Base-by-base conservation (phyloP, 2,113 vertebrate genomes). In the Spea bombifrons region DNA sequence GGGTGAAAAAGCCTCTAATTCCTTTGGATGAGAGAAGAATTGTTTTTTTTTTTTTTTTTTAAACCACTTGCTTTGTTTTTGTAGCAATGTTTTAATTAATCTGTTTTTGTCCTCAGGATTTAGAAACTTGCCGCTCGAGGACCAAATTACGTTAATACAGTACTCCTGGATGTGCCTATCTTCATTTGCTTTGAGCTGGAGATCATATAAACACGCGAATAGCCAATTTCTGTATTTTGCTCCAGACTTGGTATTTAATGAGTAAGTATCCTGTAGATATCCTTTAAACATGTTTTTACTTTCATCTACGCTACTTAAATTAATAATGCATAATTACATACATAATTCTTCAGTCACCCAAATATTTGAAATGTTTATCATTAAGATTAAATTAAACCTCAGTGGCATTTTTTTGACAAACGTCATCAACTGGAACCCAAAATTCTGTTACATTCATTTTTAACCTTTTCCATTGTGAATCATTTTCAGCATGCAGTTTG, bases 141-240 rank as follows among this genome's bases (percentile, higher is more conserved):
- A 99, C 96, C 97, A 99, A 93, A 98, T 99, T 90, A 98, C 96
- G 86, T 93, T 99, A 91, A 99, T 99, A 91, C 97, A 99, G 93
- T 99, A 99, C 92, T 99, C 97, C 45, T 99, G 97, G 97, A 99
- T 99, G 97, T 99, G 97, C 92, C 94, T 99, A 30, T 98, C 96
- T 78, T 98, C 97, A 17, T 99, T 99, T 90, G 94, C 96, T 84
- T 96, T 99, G 94, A 98, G 97, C 87, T 99, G 97, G 97, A 94
- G 97, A 87, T 99, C 97, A 3, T 99, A 98, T 91, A 97, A 98
- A 93, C 97, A 99, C 85, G 98, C 97, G 84, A 99, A 97, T 86
- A 96, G 94, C 91, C 96, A 99, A 87, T 94, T 95, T 93, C 95
- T 99, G 85, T 99, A 98, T 91, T 99, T 99, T 81, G 97, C 97